Evolutionary conservation across 2,888 invertebrate genomes (phyloP), one percentile per base, ranked within the genome.

Genomic region (Macrostomum cliftonense): DNA sequence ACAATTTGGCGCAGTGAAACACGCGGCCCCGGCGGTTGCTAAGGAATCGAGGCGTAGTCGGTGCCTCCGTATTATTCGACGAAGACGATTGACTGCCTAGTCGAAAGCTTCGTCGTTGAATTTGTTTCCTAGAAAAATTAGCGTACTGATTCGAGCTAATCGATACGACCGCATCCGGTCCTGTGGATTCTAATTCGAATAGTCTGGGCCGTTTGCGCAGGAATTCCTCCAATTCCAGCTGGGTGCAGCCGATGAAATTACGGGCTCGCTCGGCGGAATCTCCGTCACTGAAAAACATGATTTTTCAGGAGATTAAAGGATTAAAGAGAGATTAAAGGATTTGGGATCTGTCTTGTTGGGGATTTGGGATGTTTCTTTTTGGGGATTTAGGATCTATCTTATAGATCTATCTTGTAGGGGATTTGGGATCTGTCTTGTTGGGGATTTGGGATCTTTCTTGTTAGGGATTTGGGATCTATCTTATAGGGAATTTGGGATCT

Each of bases 1-100:
- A 70, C 14, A 70, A 56, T 55, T 70, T 67, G 28, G 70, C 68
- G 44, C 70, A 64, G 57, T 70, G 69, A 53, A 65, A 69, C 28
- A 69, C 60, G 46, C 63, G 61, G 7, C 69, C 69, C 51, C 65
- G 65, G 14, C 17, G 19, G n/a, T 12, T 12, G 47, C 20, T 2
- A 2, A 40, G 17, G 2, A n/a, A 46, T 2, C 28, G 43, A 19
- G 28, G 28, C 21, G 17, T 40, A 7, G 36, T 17, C 45, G 39
- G 13, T 9, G 40, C 36, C n/a, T 42, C 42, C 2, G 47, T 39
- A 37, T 20, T 42, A 12, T 19, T 20, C 13, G 47, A 47, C 13
- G 47, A 20, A 38, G 19, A 16, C 2, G 37, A 38, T 5, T n/a
- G 19, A 11, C 45, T 44, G 16, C 21, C 19, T 11, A 21, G 28